Evolutionary conservation across 2,888 invertebrate species (phyloP).

Genomic region (Cheilosia pagana): DNA sequence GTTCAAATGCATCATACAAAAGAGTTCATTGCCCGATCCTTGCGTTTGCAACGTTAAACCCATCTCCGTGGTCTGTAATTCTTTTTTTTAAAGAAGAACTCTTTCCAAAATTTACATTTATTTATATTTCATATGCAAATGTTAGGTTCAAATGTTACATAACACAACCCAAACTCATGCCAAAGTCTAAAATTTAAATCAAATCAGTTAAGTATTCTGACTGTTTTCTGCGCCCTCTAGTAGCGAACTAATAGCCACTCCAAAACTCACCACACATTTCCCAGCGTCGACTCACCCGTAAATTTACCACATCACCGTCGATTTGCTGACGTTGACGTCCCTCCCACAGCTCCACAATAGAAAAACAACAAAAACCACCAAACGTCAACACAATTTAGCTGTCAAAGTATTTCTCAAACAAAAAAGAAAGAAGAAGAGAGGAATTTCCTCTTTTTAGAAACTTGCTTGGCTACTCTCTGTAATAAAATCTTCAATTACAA

Average conservation of each 20-base stretch:
- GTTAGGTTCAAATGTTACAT: too few relatives aligned
- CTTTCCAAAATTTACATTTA: too few relatives aligned
- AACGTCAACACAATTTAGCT: slow-evolving; percentile 68
- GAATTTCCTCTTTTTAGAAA: slow-evolving; percentile 38
- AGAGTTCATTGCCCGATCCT: too few relatives aligned
- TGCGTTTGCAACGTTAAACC: too few relatives aligned
- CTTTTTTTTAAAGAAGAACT: too few relatives aligned
- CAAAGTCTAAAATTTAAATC: too few relatives aligned
- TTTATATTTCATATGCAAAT: too few relatives aligned
- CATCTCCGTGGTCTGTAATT: too few relatives aligned
- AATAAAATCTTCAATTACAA: slow-evolving; percentile 9
- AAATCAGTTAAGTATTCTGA: too few relatives aligned
- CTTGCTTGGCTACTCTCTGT: slow-evolving; percentile 49
- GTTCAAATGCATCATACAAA: too few relatives aligned
- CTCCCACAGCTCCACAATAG: background rate
- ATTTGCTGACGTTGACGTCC: slow-evolving; percentile 69
- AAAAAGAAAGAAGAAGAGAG: slow-evolving; percentile 41
- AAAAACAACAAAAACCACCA: slow-evolving; percentile 58
- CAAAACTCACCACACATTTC: slow-evolving; percentile 22
- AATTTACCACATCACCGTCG: slow-evolving; percentile 62
- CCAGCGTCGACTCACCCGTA: slow-evolving; percentile 34
- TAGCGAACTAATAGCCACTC: background rate
- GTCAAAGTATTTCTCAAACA: slow-evolving; percentile 52
- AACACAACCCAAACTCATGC: too few relatives aligned
- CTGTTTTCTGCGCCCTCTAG: slow-evolving; percentile 23